These are phyloP conservation scores for Tetraodon nigroviridis DNA, from an alignment of 2,113 vertebrate genomes.

Conservation along the genomic window DNA sequence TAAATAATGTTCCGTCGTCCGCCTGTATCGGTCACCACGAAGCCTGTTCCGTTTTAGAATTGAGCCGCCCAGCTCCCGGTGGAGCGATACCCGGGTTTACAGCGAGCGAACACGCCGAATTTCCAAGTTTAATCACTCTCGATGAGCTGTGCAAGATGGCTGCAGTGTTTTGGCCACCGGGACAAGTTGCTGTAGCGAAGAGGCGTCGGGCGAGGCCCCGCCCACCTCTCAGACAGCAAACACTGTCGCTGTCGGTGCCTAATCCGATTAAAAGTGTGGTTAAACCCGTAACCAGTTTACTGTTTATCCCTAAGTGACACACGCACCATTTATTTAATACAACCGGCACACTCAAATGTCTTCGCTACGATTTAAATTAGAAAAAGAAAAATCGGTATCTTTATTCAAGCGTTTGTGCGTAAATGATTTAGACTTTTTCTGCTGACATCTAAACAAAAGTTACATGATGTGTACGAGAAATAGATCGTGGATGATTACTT, in stretches of 20 bases:
- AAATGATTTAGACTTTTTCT: no score
- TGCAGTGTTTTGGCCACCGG: conserved; percentile 49
- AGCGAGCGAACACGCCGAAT: conserved; percentile 9
- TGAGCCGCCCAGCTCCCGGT: background rate
- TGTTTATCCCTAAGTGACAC: no score
- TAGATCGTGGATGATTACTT: no score
- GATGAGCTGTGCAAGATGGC: conserved; percentile 65
- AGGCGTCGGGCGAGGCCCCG: conserved; percentile 52
- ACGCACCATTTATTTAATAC: no score
- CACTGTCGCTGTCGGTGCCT: conserved; percentile 13
- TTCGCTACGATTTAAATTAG: no score
- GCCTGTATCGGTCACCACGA: background rate
- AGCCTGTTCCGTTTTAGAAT: background rate
- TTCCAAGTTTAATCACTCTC: conserved; percentile 6
- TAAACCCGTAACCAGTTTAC: background rate
- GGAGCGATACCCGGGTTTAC: conserved; percentile 35
- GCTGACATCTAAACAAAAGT: no score
- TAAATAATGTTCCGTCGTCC: background rate
- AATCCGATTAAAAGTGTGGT: background rate
- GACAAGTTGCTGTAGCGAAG: conserved; percentile 44
- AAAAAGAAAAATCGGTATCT: no score
- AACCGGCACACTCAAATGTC: no score
- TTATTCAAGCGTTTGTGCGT: no score
- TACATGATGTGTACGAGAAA: no score
- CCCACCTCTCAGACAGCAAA: conserved; percentile 40